phyloP scores from a whole-genome alignment of 2,113 vertebrate genomes.

The Lophius piscatorius region DNA sequence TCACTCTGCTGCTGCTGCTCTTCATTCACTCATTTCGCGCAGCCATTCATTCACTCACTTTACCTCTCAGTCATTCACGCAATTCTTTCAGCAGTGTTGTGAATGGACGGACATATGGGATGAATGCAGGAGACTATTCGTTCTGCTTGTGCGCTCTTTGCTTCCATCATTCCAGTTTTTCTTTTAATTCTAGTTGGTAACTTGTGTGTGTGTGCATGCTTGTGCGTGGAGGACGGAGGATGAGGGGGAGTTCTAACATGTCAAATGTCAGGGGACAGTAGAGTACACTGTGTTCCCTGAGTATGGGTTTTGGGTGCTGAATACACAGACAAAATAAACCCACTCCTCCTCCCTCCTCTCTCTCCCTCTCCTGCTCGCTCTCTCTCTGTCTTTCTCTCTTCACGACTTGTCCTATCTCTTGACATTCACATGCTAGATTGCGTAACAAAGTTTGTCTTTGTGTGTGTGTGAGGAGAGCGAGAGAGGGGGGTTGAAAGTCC shows the following conservation, averaged over 20 bases:
- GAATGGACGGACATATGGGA: slow-evolving; percentile 52
- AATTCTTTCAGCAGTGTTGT: slow-evolving; percentile 33
- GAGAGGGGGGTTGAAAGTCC: slow-evolving; percentile 39
- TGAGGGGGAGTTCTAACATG: neutral
- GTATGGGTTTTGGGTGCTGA: slow-evolving; percentile 57
- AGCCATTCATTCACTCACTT: slow-evolving; percentile 38
- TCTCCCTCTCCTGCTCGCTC: neutral
- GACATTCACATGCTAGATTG: slow-evolving; percentile 76
- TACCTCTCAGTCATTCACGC: slow-evolving; percentile 61
- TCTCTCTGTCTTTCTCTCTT: slow-evolving; percentile 13
- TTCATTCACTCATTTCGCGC: slow-evolving; percentile 58
- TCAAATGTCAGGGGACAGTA: slow-evolving; percentile 47
- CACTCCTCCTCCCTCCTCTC: neutral
- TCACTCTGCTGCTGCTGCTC: slow-evolving; percentile 5
- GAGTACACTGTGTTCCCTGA: slow-evolving; percentile 62
- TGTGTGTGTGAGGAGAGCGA: neutral
- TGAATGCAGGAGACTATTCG: slow-evolving; percentile 31
- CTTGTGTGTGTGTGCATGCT: neutral
- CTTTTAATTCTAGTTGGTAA: neutral
- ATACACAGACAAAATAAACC: slow-evolving; percentile 47
- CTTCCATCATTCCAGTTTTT: neutral
- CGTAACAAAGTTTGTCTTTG: slow-evolving; percentile 56
- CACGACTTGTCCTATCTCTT: slow-evolving; percentile 60
- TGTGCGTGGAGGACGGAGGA: too few species aligned
- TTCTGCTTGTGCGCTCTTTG: slow-evolving; percentile 2